phyloP scores from a whole-genome alignment of 2,888 invertebrate species.

The Tetanocera ferruginea region DNA sequence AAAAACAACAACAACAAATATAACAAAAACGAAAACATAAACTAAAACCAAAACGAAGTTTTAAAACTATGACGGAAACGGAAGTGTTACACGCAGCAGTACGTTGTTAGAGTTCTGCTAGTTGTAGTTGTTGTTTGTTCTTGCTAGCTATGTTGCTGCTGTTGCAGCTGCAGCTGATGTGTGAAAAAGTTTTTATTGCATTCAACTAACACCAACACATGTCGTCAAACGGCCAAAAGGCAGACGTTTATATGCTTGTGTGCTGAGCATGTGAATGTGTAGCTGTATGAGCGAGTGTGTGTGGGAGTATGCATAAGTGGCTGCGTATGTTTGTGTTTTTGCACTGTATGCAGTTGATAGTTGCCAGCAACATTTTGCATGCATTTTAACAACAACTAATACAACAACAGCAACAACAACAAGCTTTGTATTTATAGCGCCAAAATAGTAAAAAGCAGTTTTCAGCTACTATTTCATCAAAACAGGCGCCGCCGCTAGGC shows the following conservation, averaged over 20 bases:
- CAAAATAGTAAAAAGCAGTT: slow-evolving; percentile 12
- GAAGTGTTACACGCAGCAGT: slow-evolving; percentile 24
- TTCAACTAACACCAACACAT: slow-evolving; percentile 30
- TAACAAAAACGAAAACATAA: not conserved
- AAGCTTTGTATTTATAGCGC: not conserved
- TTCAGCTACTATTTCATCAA: slow-evolving; percentile 30
- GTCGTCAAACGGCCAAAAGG: slow-evolving; percentile 16
- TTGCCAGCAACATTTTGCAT: slow-evolving; percentile 1
- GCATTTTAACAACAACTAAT: not conserved
- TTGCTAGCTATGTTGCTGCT: slow-evolving; percentile 1
- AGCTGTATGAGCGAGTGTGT: not conserved
- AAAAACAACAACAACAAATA: not conserved
- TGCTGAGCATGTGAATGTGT: not conserved
- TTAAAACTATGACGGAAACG: slow-evolving; percentile 34
- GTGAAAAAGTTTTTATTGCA: slow-evolving; percentile 38
- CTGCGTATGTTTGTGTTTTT: not conserved
- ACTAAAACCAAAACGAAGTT: not conserved
- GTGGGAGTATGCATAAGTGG: not conserved
- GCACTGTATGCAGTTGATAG: slow-evolving; percentile 9
- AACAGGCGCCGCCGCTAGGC: not conserved
- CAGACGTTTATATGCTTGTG: not conserved
- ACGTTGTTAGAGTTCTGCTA: not conserved
- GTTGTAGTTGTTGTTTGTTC: not conserved
- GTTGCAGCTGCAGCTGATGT: slow-evolving; percentile 20
- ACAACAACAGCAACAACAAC: slow-evolving; percentile 8